Base-by-base conservation (phyloP, 2,888 invertebrate species). In the Pantelozetes paolii region DNA sequence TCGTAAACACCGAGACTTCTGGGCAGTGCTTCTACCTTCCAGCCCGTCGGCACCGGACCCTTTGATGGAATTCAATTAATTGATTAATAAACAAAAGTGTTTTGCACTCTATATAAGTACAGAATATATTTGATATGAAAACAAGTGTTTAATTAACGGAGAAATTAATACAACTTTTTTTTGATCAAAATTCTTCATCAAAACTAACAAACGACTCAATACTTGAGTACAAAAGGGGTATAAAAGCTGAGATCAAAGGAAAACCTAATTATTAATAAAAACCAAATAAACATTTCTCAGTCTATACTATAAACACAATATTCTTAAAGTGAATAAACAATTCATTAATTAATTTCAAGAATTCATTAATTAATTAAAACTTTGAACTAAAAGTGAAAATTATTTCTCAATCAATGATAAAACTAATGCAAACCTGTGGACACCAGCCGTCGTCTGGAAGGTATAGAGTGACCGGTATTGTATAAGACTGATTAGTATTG, bases 381-480 rank as follows among this genome's bases (percentile, higher is more conserved):
- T 8, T 48, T 48, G 26, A 54, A 23, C 20, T 9, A 54, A 26
- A 23, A 6, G 26, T 3, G 18, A 45, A 18, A 13, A 45, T 45
- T 18, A 45, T 8, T 9, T 1, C 3, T 20, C 3, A 54, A 54
- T 9, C 9, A 26, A 8, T 23, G 23, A 8, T 18, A 23, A 54
- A 54, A 23, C 6, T 23, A 54, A 26, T 23, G 20, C 23, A 20
- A 15, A 50, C 54, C 54, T 73, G 64, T 5, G 73, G 36, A 69
- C 73, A 73, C 73, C 73, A 73, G 36, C 67, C 67, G 42, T 73
- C 73, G 32, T 73, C 73, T 8, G 73, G 73, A 2, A 73, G 20
- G 23, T 36, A 73, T 1, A 73, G 15, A 0, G 73, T 73, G 1
- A 73, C 67, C 5, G 73, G 73, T 15, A 73, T 73, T 11, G 73